These are phyloP conservation scores for Heliconius aoede DNA, from an alignment of 2,888 invertebrate genomes.

Conservation along the genomic window DNA sequence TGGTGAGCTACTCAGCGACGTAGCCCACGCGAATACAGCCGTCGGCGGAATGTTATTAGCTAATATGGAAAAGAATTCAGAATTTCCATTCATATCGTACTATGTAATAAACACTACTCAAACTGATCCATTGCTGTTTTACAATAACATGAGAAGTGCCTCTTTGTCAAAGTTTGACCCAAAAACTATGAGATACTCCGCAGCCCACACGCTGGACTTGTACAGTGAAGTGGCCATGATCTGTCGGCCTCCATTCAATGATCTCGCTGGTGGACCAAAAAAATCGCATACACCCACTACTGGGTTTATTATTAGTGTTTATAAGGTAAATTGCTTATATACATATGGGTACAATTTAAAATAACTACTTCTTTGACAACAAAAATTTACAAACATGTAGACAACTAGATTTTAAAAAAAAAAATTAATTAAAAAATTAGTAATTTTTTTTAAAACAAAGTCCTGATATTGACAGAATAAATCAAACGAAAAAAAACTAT, in stretches of 20 bases:
- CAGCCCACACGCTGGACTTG: conserved; percentile 93
- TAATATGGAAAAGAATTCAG: conserved; percentile 94
- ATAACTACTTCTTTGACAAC: no score
- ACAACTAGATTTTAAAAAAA: no score
- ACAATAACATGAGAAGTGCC: conserved; percentile 92
- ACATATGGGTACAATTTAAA: no score
- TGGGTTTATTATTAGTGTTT: conserved; percentile 96
- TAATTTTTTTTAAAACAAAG: no score
- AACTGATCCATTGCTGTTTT: conserved; percentile 93
- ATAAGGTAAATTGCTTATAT: conserved; percentile 82
- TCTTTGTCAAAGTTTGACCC: conserved; percentile 94
- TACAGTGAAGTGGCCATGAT: conserved; percentile 96
- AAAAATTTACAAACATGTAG: no score
- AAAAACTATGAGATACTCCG: conserved; percentile 89
- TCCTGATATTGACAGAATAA: no score
- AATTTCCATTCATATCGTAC: conserved; percentile 95
- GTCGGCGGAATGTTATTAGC: conserved; percentile 93
- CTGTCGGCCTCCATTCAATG: conserved; percentile 93
- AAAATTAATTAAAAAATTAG: no score
- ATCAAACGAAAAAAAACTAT: no score
- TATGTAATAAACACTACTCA: conserved; percentile 94
- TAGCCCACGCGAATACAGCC: conserved; percentile 88
- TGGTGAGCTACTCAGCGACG: conserved; percentile 89
- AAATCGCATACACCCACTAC: conserved; percentile 91
- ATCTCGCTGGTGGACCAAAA: conserved; percentile 89